These are phyloP conservation scores for Pheosia gnoma DNA, from an alignment of 2,888 invertebrate genomes.

Conservation along the genomic window DNA sequence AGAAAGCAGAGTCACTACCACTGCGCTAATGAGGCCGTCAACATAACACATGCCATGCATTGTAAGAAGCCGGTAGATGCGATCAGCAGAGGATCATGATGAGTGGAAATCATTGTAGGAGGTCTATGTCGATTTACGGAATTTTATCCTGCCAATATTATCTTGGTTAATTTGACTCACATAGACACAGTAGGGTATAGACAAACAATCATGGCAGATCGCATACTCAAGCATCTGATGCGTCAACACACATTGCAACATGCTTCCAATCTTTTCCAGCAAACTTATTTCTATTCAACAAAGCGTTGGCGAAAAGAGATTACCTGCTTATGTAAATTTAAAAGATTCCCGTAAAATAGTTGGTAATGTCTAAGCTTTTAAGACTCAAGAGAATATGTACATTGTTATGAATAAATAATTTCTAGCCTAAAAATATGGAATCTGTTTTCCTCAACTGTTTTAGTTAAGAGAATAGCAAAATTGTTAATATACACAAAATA, in stretches of 20 bases:
- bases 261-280: slow-evolving; percentile 44
- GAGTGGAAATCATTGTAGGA: too few species aligned
- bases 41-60: too few species aligned
- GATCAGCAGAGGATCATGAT: too few species aligned
- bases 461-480: slow-evolving; percentile 2
- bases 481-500: not conserved
- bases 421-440: not conserved
- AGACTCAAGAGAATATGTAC: too few species aligned
- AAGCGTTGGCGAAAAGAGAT: slow-evolving; percentile 26
- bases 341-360: too few species aligned
- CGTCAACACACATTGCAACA: slow-evolving; percentile 56
- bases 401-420: too few species aligned
- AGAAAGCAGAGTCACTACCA: too few species aligned
- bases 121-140: too few species aligned
- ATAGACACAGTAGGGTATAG: slow-evolving; percentile 33
- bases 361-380: too few species aligned
- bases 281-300: slow-evolving; percentile 32
- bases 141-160: not conserved
- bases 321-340: not conserved
- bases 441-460: not conserved
- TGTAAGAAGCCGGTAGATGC: too few species aligned
- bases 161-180: not conserved
- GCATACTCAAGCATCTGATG: slow-evolving; percentile 56
- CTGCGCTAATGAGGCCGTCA: too few species aligned
- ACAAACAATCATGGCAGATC: slow-evolving; percentile 61